Percentiles rank a stretch among this genome's conserved stretches.
These are phyloP conservation scores for Polyergus mexicanus DNA, from an alignment of 1,140 invertebrate genomes.

Conservation along the genomic window DNA sequence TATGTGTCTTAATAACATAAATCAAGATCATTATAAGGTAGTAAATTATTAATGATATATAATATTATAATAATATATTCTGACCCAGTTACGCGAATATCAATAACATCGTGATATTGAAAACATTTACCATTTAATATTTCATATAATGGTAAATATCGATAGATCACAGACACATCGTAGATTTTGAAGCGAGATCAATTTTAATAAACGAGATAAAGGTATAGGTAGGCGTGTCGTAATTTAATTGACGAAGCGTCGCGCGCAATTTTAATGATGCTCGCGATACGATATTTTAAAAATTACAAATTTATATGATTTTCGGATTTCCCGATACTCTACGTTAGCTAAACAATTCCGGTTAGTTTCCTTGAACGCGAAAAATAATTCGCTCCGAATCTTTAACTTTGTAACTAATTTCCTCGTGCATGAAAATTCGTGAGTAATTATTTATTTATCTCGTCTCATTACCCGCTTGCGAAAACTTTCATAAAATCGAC, in stretches of 20 bases:
- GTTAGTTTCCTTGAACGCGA: background rate
- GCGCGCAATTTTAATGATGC: constrained; percentile 31
- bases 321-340: background rate
- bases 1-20: constrained; percentile 28
- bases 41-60: background rate
- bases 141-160: constrained; percentile 15
- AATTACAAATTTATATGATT: constrained; percentile 15
- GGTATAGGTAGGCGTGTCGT: background rate
- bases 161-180: background rate
- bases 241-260: constrained; percentile 54
- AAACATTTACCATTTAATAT: constrained; percentile 12
- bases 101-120: background rate
- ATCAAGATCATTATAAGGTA: constrained; percentile 14
- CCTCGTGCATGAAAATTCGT: background rate
- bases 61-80: constrained; percentile 23
- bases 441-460: background rate
- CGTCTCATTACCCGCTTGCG: background rate
- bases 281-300: constrained; percentile 13
- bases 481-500: background rate
- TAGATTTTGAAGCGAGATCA: background rate
- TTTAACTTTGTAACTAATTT: background rate
- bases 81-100: background rate
- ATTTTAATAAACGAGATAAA: constrained; percentile 40
- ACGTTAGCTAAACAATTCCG: background rate
- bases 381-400: constrained; percentile 12